Evolutionary conservation across 1,140 invertebrate species (phyloP).

Genomic region (Grapholita molesta): DNA sequence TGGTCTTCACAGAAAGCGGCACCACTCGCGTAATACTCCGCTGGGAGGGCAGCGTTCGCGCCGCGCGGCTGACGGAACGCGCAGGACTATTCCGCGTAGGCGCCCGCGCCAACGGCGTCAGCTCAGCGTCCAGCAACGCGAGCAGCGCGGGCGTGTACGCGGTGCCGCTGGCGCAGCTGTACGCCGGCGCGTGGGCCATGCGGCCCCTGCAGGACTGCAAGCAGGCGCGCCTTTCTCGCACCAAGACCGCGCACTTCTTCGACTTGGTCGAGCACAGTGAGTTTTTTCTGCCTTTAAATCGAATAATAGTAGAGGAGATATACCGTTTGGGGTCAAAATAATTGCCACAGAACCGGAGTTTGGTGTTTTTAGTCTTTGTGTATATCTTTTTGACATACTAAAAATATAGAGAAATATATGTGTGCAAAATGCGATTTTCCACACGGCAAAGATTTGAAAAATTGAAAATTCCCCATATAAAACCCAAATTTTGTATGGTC

Average conservation of each 20-base stretch:
- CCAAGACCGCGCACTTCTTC: conserved; percentile 68
- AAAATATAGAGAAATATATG: too few relatives aligned
- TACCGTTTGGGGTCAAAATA: too few relatives aligned
- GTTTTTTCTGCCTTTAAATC: background rate
- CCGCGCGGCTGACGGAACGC: conserved; percentile 56
- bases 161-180: conserved; percentile 51
- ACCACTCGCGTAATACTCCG: conserved; percentile 63
- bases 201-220: conserved; percentile 69
- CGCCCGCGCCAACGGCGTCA: conserved; percentile 40
- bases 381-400: too few relatives aligned
- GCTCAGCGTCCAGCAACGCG: conserved; percentile 56
- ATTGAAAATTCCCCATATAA: too few relatives aligned
- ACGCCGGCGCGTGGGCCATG: conserved; percentile 70
- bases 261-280: conserved; percentile 65
- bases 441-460: too few relatives aligned
- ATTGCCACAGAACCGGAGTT: too few relatives aligned
- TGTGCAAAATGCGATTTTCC: too few relatives aligned
- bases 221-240: conserved; percentile 59
- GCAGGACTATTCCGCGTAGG: conserved; percentile 64
- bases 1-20: conserved; percentile 50
- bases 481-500: too few relatives aligned
- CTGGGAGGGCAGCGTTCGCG: conserved; percentile 66
- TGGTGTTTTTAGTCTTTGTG: too few relatives aligned
- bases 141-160: conserved; percentile 68
- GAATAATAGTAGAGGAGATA: too few relatives aligned